phyloP scores from a whole-genome alignment of 1,140 invertebrate species.

The Stegodyphus dumicola region DNA sequence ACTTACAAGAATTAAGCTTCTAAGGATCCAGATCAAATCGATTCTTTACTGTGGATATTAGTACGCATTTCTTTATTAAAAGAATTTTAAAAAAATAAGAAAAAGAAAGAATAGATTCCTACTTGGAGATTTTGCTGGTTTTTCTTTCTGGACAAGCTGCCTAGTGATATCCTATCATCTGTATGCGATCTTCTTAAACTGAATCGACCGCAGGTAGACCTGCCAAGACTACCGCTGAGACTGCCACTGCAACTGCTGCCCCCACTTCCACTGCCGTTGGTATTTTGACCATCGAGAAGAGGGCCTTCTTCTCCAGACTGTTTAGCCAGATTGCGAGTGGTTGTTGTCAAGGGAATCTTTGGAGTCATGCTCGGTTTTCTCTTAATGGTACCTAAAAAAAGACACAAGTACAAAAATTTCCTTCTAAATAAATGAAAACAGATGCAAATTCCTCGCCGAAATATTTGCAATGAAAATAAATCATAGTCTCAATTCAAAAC shows the following conservation, averaged over 20 bases:
- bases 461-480: no score
- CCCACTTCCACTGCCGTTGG: conserved; percentile 24
- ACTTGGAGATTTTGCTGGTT: conserved; percentile 66
- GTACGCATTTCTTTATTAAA: neutral
- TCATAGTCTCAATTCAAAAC: no score
- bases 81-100: neutral
- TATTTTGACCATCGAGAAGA: conserved; percentile 31
- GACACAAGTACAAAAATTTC: neutral
- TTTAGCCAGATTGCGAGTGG: conserved; percentile 77
- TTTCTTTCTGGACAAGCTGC: conserved; percentile 69
- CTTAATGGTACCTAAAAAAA: conserved; percentile 66
- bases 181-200: conserved; percentile 66
- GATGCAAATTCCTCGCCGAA: neutral
- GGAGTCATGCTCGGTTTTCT: conserved; percentile 65
- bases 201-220: conserved; percentile 61
- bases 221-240: conserved; percentile 58
- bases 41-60: no score
- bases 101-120: neutral
- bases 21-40: no score
- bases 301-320: conserved; percentile 61
- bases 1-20: no score
- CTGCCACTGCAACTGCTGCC: conserved; percentile 62
- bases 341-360: conserved; percentile 87
- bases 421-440: neutral
- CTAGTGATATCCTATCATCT: conserved; percentile 64